phyloP scores from a whole-genome alignment of 2,113 vertebrate species.

The Pluvialis apricaria region DNA sequence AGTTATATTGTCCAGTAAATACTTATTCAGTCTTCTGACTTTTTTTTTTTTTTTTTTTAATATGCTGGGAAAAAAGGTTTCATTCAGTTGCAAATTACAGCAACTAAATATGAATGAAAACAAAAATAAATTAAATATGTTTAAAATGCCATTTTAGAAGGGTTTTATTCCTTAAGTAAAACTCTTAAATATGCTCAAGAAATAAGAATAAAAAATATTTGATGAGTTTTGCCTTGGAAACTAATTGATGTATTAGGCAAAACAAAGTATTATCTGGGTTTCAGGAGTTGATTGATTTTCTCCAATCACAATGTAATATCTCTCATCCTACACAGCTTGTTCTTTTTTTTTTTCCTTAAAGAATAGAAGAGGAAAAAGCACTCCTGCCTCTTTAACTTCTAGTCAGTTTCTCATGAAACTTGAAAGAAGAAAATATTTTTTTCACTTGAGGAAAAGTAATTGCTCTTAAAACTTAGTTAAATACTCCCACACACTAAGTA shows the following conservation, averaged over 20 bases:
- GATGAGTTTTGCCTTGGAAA: not conserved
- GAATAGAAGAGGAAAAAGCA: not conserved
- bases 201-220: not conserved
- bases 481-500: not conserved
- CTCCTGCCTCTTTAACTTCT: not conserved
- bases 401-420: not conserved
- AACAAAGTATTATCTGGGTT: not conserved
- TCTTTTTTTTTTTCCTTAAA: accelerated
- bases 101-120: not conserved
- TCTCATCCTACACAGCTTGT: not conserved
- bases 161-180: not conserved
- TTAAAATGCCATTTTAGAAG: not conserved
- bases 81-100: not conserved
- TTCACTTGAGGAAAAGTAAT: not conserved
- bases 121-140: not conserved
- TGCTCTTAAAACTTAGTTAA: not conserved
- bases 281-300: not conserved
- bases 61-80: not conserved
- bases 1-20: not conserved
- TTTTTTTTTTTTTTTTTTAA: not conserved
- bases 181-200: not conserved
- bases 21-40: not conserved
- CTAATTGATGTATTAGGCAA: not conserved
- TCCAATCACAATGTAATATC: not conserved
- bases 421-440: not conserved